A percentile compares a stretch with the other conserved stretches of the same genome.
Conservation (phyloP, 2,797 vertebrate genomes). For the Holocentrus rufus region DNA sequence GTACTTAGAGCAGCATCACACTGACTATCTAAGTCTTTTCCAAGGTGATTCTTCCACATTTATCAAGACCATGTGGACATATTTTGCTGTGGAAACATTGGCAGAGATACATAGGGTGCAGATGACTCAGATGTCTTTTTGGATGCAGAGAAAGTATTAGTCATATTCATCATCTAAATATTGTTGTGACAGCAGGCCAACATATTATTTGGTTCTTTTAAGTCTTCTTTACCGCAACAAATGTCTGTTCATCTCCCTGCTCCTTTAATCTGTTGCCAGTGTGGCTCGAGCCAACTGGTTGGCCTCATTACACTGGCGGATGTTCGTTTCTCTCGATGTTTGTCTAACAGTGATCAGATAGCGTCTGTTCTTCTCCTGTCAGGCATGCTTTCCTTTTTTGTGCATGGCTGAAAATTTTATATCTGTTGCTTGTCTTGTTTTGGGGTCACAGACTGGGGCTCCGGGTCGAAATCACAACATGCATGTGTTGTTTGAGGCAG, state of each 20-base stretch:
- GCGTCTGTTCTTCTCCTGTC: slow-evolving; percentile 20
- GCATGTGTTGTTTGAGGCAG: not conserved
- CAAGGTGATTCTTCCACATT: slow-evolving; percentile 4
- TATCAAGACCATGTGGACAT: slow-evolving; percentile 49
- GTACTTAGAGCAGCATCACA: not conserved
- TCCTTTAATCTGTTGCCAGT: slow-evolving; percentile 36
- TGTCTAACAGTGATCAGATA: slow-evolving; percentile 19
- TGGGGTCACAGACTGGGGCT: not conserved
- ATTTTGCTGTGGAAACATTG: slow-evolving; percentile 15
- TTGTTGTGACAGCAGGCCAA: not conserved
- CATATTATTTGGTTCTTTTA: slow-evolving; percentile 16
- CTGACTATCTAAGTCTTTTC: slow-evolving; percentile 12
- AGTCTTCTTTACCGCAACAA: slow-evolving; percentile 19
- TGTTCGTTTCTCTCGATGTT: slow-evolving; percentile 18
- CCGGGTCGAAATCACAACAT: not conserved
- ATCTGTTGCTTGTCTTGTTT: slow-evolving; percentile 16
- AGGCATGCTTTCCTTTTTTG: slow-evolving; percentile 7
- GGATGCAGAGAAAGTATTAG: not conserved
- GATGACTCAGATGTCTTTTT: slow-evolving; percentile 11
- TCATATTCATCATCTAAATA: slow-evolving; percentile 25
- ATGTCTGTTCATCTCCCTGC: slow-evolving; percentile 16
- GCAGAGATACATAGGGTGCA: slow-evolving; percentile 3
- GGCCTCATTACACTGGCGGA: slow-evolving; percentile 20
- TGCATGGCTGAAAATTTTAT: slow-evolving; percentile 12
- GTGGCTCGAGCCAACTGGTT: slow-evolving; percentile 12